These are phyloP conservation scores for Scelioninae gen. 1 DNA, from an alignment of 2,888 invertebrate genomes.

Conservation along the genomic window DNA sequence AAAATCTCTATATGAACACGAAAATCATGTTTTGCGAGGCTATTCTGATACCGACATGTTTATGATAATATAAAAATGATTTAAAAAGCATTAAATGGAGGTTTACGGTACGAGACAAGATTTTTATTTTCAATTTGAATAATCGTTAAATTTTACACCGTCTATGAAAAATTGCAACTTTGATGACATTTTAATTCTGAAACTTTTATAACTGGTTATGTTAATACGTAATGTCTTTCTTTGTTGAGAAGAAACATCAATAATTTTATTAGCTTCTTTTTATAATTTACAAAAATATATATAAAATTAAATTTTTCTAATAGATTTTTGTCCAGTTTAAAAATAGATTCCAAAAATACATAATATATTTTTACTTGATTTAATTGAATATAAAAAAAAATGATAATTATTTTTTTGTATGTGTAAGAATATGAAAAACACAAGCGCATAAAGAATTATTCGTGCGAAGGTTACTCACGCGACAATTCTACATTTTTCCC, in stretches of 20 bases:
- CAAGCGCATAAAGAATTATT: slow-evolving; percentile 59
- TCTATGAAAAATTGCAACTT: slow-evolving; percentile 22
- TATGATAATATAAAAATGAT: slow-evolving; percentile 19
- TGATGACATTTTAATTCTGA: slow-evolving; percentile 32
- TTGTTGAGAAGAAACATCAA: background rate
- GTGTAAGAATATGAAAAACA: slow-evolving; percentile 48
- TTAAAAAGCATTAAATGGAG: slow-evolving; percentile 8
- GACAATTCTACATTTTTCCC: slow-evolving; percentile 65
- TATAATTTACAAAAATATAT: background rate
- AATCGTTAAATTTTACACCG: slow-evolving; percentile 29
- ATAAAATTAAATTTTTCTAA: background rate
- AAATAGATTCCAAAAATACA: too few relatives aligned
- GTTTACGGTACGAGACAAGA: slow-evolving; percentile 2
- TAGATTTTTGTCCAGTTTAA: too few relatives aligned
- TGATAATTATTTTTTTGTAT: too few relatives aligned
- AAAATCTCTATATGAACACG: too few relatives aligned
- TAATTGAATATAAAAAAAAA: too few relatives aligned
- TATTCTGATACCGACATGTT: background rate
- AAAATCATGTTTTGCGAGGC: too few relatives aligned
- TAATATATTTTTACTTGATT: too few relatives aligned
- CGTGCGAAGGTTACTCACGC: slow-evolving; percentile 64
- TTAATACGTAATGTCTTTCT: slow-evolving; percentile 31
- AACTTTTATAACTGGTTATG: slow-evolving; percentile 58
- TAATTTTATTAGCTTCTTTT: slow-evolving; percentile 20
- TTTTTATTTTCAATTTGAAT: slow-evolving; percentile 29